Conservation (phyloP, 2,888 invertebrate genomes). For the Eustalomyia histrio region DNA sequence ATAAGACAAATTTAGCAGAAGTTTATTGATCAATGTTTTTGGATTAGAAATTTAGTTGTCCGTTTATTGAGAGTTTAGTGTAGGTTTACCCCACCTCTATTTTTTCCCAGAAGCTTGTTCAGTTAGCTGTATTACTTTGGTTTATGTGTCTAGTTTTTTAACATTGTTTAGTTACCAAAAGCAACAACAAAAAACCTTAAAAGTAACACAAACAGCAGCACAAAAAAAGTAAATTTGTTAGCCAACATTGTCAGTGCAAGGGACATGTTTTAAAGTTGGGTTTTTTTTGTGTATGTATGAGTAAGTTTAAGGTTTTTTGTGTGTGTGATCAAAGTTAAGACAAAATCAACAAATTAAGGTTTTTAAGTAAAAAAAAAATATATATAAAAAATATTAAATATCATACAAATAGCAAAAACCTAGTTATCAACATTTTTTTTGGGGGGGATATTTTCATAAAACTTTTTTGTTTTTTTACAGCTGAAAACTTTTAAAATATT, state of each 20-base stretch:
- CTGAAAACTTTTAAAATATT: neutral
- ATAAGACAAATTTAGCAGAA: too few relatives aligned
- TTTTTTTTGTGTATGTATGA: constrained; percentile 13
- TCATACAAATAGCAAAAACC: neutral
- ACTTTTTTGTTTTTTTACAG: neutral
- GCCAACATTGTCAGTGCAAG: constrained; percentile 60
- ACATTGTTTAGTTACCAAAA: constrained; percentile 42
- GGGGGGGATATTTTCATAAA: neutral
- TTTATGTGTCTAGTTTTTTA: constrained; percentile 51
- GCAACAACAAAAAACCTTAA: constrained; percentile 4
- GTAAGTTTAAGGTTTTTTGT: constrained; percentile 6
- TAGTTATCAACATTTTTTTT: neutral
- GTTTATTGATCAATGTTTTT: too few relatives aligned
- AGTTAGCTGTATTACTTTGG: constrained; percentile 43
- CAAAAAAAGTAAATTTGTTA: constrained; percentile 43
- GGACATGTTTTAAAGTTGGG: constrained; percentile 50
- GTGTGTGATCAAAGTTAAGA: neutral
- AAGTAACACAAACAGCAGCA: constrained; percentile 44
- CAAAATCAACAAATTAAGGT: neutral
- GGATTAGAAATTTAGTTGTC: too few relatives aligned
- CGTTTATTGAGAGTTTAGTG: too few relatives aligned
- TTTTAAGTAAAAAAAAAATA: neutral
- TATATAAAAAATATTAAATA: neutral
- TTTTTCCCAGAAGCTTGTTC: constrained; percentile 11
- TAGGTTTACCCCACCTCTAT: too few relatives aligned